Conservation (phyloP, 2,113 vertebrate genomes). For the Serinus canaria region DNA sequence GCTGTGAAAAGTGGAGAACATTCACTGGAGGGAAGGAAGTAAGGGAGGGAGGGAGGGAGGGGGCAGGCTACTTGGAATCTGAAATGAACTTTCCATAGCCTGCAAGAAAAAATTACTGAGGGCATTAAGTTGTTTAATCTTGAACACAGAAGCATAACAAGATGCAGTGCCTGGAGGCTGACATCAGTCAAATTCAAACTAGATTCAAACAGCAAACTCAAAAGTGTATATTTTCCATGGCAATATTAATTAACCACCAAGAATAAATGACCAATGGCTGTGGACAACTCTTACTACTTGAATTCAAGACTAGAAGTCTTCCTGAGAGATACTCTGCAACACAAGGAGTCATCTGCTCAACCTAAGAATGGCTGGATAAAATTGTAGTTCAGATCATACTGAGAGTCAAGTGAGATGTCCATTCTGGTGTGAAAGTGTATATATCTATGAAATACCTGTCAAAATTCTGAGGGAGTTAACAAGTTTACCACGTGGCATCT, state of each 20-base stretch:
- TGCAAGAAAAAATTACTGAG: neutral
- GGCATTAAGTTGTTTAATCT: neutral
- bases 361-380: neutral
- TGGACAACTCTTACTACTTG: neutral
- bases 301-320: neutral
- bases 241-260: neutral
- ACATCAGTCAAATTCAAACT: neutral
- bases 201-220: neutral
- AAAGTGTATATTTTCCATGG: neutral
- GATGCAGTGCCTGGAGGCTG: neutral
- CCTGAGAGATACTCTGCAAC: neutral
- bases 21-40: neutral
- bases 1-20: neutral
- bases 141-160: neutral
- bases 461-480: slow-evolving; percentile 1
- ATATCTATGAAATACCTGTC: neutral
- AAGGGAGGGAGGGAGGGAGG: neutral
- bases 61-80: neutral
- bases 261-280: neutral
- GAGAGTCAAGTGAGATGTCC: neutral
- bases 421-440: neutral
- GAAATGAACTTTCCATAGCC: neutral
- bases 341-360: neutral
- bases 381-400: neutral
- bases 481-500: neutral